Evolutionary conservation across 1,140 invertebrate genomes (phyloP), one percentile per base, ranked within the genome.

Genomic region (Macrosteles quadrilineatus): DNA sequence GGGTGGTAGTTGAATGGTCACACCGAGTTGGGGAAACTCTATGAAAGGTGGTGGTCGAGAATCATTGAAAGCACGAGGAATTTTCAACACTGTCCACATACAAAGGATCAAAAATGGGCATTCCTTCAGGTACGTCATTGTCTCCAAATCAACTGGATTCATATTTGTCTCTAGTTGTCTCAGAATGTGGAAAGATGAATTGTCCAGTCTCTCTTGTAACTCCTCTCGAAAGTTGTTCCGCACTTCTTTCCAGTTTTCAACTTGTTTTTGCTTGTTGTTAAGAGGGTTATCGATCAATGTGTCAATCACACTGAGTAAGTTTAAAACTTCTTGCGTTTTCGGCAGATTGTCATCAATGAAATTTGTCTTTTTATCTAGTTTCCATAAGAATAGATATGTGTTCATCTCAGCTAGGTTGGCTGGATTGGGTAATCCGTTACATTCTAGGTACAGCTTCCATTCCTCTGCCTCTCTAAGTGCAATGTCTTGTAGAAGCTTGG

Each of bases 391-490:
- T 4, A 88, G 77, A 69, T 87, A 89, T 0, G 84, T 87, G 66
- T 87, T 86, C 75, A 89, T 80, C 64, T 87, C 82, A 4, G 82
- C 79, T 12, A 85, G 78, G 71, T 81, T 80, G 1, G 78, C 79
- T 0, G 87, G 84, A 77, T 88, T 84, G 0, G 88, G 88, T n/a
- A 89, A 77, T 25, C 86, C 84, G 62, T 87, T 85, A 73, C 87
- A 89, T 9, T 82, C 82, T 77, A 88, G 80, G 71, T 85, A 88
- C 36, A 85, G 82, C 30, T 81, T 70, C 88, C 88, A 90, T 78
- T 90, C 71, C 57, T 74, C 43, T 25, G 69, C 40, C 17, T 71
- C 63, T 3, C 73, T 57, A 1, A 71, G 67, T 1, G 17, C 59
- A 2, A 66, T 66, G 36, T 75, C 71, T 19, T 68, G 47, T 30